Evolutionary conservation across 1,140 invertebrate species (phyloP).

Genomic region (Drosophila sproati): DNA sequence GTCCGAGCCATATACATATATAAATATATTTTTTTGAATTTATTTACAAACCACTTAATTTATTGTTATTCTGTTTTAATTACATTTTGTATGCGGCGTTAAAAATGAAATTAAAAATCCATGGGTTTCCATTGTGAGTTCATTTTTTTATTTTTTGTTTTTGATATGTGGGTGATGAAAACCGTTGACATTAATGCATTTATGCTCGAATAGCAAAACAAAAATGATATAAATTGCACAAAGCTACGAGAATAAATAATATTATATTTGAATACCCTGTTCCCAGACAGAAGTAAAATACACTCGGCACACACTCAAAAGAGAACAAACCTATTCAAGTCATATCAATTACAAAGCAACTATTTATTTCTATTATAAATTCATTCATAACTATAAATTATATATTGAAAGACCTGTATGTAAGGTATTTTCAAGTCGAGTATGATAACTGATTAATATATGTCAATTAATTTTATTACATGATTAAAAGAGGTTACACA

Average conservation of each 20-base stretch:
- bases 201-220: conserved; percentile 4
- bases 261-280: no score
- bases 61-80: conserved; percentile 84
- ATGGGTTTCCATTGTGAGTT: conserved; percentile 38
- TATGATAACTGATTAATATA: background rate
- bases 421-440: background rate
- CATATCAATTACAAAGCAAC: no score
- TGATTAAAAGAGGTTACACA: conserved; percentile 8
- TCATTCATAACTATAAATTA: no score
- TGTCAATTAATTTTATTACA: background rate
- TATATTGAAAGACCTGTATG: background rate
- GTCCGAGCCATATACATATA: conserved; percentile 42
- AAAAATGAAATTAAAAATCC: conserved; percentile 75
- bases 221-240: conserved; percentile 52
- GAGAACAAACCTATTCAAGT: background rate
- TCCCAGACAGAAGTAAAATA: no score
- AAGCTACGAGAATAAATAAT: no score
- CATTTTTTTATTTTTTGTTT: conserved; percentile 30
- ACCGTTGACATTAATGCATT: conserved; percentile 64
- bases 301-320: background rate
- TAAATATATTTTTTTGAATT: conserved; percentile 68
- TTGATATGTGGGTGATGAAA: conserved; percentile 22
- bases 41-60: conserved; percentile 85
- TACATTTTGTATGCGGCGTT: conserved; percentile 72
- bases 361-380: no score